Conservation (phyloP, 2,797 vertebrate species). For the Anas capensis region DNA sequence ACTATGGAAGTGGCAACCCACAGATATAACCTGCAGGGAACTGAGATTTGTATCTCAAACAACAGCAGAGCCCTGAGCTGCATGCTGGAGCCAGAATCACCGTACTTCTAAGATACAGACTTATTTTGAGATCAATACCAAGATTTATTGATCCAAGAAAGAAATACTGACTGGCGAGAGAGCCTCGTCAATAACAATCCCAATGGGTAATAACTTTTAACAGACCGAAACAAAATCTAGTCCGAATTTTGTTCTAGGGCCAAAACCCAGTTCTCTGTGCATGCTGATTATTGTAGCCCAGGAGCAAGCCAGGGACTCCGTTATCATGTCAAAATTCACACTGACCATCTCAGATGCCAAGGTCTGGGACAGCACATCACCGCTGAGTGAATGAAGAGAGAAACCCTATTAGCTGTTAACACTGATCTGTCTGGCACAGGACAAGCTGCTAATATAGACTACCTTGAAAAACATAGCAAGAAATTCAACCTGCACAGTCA, state of each 20-base stretch:
- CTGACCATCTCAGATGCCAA: not conserved
- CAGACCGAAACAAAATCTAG: not conserved
- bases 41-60: not conserved
- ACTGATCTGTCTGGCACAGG: not conserved
- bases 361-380: not conserved
- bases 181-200: constrained; percentile 65
- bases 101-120: constrained; percentile 56
- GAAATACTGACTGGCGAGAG: constrained; percentile 52
- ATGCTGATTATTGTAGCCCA: not conserved
- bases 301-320: not conserved
- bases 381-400: not conserved
- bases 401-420: constrained; percentile 37
- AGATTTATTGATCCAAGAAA: constrained; percentile 74
- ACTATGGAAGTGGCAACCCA: not conserved
- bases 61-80: constrained; percentile 2
- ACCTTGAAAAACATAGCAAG: constrained; percentile 46
- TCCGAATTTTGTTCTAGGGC: not conserved
- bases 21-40: not conserved
- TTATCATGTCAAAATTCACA: not conserved
- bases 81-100: constrained; percentile 7
- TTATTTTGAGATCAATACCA: constrained; percentile 68
- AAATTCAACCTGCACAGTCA: constrained; percentile 44
- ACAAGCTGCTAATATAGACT: constrained; percentile 31
- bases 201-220: constrained; percentile 62
- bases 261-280: not conserved